Base-by-base conservation (phyloP, 2,888 invertebrate species). In the Graphium colonna region DNA sequence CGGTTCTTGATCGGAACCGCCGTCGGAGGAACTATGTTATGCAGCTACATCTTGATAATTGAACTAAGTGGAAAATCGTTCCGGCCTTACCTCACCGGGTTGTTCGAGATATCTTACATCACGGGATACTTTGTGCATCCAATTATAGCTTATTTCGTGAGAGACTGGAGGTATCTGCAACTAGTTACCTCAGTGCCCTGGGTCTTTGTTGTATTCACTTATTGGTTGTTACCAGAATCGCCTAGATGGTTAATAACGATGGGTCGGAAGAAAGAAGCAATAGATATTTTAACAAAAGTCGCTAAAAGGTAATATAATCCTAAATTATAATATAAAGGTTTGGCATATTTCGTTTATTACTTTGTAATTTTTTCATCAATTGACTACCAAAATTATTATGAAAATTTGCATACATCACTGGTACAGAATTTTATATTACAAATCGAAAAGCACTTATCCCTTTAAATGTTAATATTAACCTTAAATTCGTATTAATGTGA, bases 161-260 rank as follows among this genome's bases (percentile, higher is more conserved):
- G 91, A 50, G 91, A 92, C 38, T 93, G 93, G 93, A 83, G 91
- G 55, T 69, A 84, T 52, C 81, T 93, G 31, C 92, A 93, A 67
- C 69, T 92, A 10, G 87, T 86, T 0, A 90, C 91, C 4, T 92
- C 92, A 36, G 64, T 77, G 1, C 88, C 87, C 0, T 91, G 91
- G 73, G 65, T 82, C 4, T 59, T 93, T 31, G 84, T 94, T 3
- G 73, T 93, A 36, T 75, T 89, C 0, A 94, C 92, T 60, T 93
- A 92, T 66, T 94, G 93, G 91, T 68, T 94, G 5, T 80, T 95
- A 51, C 95, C 95, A 0, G 96, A 96, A 80, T 95, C 95, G 1
- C 95, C 96, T 0, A 90, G 95, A 51, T 96, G 95, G 95, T 82
- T 95, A 7, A 89, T 95, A 40, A 92, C 94, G 9, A 91, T 92